Conservation (phyloP, 2,888 invertebrate genomes). For the Himalopsyche tibetana region DNA sequence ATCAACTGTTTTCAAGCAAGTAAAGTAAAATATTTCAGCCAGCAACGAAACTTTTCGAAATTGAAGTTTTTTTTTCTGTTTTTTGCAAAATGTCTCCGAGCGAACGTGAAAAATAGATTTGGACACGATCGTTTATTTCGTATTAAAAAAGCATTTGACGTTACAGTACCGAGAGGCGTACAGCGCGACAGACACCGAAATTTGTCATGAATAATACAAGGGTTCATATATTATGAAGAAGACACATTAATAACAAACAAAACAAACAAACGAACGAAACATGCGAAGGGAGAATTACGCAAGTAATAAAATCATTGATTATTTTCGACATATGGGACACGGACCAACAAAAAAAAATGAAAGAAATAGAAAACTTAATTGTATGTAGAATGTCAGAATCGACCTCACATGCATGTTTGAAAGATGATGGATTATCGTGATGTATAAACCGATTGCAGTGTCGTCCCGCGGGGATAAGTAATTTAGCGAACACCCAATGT, state of each 20-base stretch:
- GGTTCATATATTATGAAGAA: slow-evolving; percentile 2
- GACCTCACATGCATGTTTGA: slow-evolving; percentile 32
- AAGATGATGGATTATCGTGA: slow-evolving; percentile 32
- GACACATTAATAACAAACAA: slow-evolving; percentile 36
- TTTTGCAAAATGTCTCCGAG: no score
- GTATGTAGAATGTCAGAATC: slow-evolving; percentile 29
- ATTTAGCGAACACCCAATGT: no score
- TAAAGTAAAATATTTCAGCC: no score
- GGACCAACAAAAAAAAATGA: background rate
- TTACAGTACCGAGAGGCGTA: background rate
- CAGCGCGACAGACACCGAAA: background rate
- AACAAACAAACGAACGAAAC: slow-evolving; percentile 10
- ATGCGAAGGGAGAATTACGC: slow-evolving; percentile 38
- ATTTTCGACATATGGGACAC: slow-evolving; percentile 34
- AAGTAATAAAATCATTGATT: slow-evolving; percentile 41
- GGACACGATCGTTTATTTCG: slow-evolving; percentile 7
- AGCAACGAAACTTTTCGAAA: no score
- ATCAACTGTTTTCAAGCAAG: no score
- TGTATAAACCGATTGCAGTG: background rate
- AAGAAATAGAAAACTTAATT: no score
- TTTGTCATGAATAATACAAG: slow-evolving; percentile 1
- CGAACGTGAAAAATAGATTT: slow-evolving; percentile 26
- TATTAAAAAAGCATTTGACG: slow-evolving; percentile 32
- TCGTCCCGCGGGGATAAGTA: no score
- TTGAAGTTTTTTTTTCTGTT: no score